phyloP scores from a whole-genome alignment of 2,113 vertebrate genomes.

The Channa maculata region DNA sequence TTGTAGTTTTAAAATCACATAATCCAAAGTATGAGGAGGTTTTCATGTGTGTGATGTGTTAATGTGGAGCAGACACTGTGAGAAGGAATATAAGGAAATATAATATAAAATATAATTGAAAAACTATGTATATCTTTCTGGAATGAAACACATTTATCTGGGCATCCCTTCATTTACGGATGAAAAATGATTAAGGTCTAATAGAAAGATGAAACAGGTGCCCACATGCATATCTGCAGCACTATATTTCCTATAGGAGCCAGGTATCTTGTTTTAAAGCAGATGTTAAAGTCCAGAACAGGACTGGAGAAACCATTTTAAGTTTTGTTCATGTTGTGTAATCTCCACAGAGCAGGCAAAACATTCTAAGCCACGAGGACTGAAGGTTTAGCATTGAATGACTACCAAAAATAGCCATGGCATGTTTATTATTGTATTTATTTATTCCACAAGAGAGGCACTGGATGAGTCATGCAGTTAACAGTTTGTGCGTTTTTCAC shows the following conservation, averaged over 20 bases:
- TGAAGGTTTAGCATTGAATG: slow-evolving; percentile 21
- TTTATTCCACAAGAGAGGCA: slow-evolving; percentile 54
- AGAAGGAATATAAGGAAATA: too few species aligned
- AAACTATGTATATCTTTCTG: background rate
- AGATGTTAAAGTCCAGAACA: background rate
- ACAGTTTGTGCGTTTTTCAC: too few species aligned
- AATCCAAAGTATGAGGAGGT: too few species aligned
- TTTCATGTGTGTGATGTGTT: too few species aligned
- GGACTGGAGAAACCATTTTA: slow-evolving; percentile 4
- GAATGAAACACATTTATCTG: slow-evolving; percentile 7
- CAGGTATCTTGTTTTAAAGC: background rate
- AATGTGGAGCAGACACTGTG: too few species aligned
- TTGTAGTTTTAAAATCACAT: too few species aligned
- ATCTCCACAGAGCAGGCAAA: slow-evolving; percentile 25
- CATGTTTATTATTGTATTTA: slow-evolving; percentile 38
- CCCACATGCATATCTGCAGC: slow-evolving; percentile 9
- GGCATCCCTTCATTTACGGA: slow-evolving; percentile 2
- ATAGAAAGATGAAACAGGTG: slow-evolving; percentile 20
- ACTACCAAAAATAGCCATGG: slow-evolving; percentile 48
- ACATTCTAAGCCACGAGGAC: slow-evolving; percentile 14
- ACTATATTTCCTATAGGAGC: background rate
- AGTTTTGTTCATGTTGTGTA: slow-evolving; percentile 32
- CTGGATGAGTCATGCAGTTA: slow-evolving; percentile 27
- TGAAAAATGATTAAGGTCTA: slow-evolving; percentile 28
- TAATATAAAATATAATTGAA: too few species aligned